Base-by-base conservation (phyloP, 2,797 vertebrate species). In the Melanotaenia parkinsoni region DNA sequence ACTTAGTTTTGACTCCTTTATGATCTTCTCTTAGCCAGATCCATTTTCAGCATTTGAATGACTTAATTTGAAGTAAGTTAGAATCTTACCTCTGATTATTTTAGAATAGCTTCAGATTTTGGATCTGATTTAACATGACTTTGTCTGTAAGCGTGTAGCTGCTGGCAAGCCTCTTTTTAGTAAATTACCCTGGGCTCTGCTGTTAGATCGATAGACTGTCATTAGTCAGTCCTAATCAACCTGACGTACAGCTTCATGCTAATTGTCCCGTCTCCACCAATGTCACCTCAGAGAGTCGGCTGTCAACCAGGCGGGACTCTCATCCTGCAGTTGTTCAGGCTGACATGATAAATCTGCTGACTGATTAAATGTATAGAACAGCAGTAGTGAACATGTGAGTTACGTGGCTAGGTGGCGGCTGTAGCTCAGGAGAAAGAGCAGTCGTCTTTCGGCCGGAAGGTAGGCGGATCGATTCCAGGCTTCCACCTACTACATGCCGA, bases 191-290 rank as follows among this genome's bases (percentile, higher is more conserved):
- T 63, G 60, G 60, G 68, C 53, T 63, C 16, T 45, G 60, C 35
- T 58, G 75, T 84, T 72, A 83, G 54, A 72, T 69, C 79, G 77
- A 87, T 80, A 58, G 57, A 83, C 58, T 59, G 28, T 71, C 77
- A 72, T 84, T 58, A 74, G 40, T 66, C 72, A 33, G 58, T 57
- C 51, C 61, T 22, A 3, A 70, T 83, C 66, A 73, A 64, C 70
- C 70, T 75, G 68, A 69, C 56, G 54, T 74, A 9, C 45, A 20
- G 73, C 68, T 76, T 68, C 33, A 56, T 65, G 70, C 65, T 85
- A 76, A 83, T 77, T 73, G 76, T 75, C 40, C 79, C 22, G 14
- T 81, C 59, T n/a, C 70, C 26, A 12, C 33, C 82, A 82, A 80
- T 80, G 75, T 86, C 82, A 85, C 67, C 80, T 80, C 58, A 1